phyloP scores from a whole-genome alignment of 2,888 invertebrate species.

The Philereme transversata region DNA sequence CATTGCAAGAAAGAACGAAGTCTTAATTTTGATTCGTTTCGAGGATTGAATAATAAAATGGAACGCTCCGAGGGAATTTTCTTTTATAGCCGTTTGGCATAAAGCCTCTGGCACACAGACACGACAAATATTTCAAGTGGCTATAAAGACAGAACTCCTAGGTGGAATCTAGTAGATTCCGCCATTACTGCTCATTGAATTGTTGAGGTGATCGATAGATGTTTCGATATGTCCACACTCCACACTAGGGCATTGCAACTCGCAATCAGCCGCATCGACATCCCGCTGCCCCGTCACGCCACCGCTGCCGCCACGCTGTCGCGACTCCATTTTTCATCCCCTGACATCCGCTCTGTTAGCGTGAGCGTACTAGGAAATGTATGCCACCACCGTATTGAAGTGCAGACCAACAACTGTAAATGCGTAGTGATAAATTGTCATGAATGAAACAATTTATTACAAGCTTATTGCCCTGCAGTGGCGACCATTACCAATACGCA shows the following conservation, averaged over 20 bases:
- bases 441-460: slow-evolving; percentile 37
- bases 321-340: slow-evolving; percentile 65
- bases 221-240: slow-evolving; percentile 17
- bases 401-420: slow-evolving; percentile 35
- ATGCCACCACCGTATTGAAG: slow-evolving; percentile 48
- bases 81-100: slow-evolving; percentile 14
- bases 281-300: slow-evolving; percentile 29
- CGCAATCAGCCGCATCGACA: slow-evolving; percentile 63
- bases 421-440: slow-evolving; percentile 32
- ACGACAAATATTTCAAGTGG: not conserved
- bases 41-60: slow-evolving; percentile 27
- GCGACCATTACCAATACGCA: slow-evolving; percentile 19
- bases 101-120: slow-evolving; percentile 15
- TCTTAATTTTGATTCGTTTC: slow-evolving; percentile 27
- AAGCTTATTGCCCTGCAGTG: slow-evolving; percentile 26
- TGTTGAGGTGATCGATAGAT: slow-evolving; percentile 2
- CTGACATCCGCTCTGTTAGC: slow-evolving; percentile 60
- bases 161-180: no score
- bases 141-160: not conserved
- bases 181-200: not conserved
- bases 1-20: slow-evolving; percentile 23
- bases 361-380: slow-evolving; percentile 55
- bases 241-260: slow-evolving; percentile 13
- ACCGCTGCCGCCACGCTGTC: slow-evolving; percentile 31
- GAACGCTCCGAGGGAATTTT: slow-evolving; percentile 22